Percentiles rank a stretch among this genome's conserved stretches.
These are phyloP conservation scores for Mystacornis crossleyi DNA, from an alignment of 2,113 vertebrate species.

Conservation along the genomic window DNA sequence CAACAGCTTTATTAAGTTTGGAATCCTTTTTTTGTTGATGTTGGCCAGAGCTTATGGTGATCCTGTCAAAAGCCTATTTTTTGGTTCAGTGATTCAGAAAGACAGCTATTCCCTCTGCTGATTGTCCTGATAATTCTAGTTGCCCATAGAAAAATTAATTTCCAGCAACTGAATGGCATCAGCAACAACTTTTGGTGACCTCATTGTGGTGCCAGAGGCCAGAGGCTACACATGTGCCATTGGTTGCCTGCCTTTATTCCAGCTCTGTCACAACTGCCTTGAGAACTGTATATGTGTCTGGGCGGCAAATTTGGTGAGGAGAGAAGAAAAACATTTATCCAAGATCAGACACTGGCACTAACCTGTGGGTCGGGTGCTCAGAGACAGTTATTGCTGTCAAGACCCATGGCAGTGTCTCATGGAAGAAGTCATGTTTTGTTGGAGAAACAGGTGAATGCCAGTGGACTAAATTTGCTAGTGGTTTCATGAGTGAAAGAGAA, in stretches of 20 bases:
- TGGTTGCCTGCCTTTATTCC: background rate
- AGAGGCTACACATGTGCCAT: background rate
- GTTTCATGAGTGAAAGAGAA: background rate
- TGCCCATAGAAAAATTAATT: background rate
- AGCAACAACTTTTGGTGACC: background rate
- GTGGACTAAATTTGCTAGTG: background rate
- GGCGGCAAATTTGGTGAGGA: background rate
- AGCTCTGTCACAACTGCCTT: background rate
- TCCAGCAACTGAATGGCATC: background rate
- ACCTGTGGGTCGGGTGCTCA: background rate
- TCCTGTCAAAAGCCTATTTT: slow-evolving; percentile 27
- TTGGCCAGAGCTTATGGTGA: background rate
- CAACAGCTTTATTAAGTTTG: background rate
- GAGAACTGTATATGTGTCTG: background rate
- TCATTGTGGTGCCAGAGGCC: background rate
- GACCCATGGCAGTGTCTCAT: fast-evolving
- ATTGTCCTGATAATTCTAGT: background rate
- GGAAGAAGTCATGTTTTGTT: background rate
- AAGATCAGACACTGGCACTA: fast-evolving
- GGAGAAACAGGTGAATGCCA: background rate
- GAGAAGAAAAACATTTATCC: background rate
- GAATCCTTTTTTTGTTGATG: background rate
- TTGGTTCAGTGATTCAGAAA: slow-evolving; percentile 20
- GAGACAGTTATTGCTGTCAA: background rate
- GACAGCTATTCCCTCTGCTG: background rate